Evolutionary conservation across 2,113 vertebrate genomes (phyloP), one percentile per base, ranked within the genome.

Genomic region (Isichthys henryi): DNA sequence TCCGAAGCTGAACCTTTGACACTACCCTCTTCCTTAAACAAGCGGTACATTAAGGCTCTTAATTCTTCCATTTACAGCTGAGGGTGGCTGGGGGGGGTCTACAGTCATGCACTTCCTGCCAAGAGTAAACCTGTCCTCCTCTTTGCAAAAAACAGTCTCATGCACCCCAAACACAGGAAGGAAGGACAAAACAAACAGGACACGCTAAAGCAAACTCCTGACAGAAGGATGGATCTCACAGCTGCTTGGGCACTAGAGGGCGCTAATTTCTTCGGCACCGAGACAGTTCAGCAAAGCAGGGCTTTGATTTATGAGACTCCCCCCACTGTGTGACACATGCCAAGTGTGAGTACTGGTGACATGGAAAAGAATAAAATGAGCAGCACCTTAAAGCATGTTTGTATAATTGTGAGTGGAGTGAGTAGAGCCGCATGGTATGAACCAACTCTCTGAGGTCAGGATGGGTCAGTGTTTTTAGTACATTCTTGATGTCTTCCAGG

Each of bases 51-150:
- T 87, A 53, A 53, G 50, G 13, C 50, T 53, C 31, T 53, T 31
- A 53, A 27, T 7, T 35, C 48, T 87, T 56, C 50, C 85, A 87
- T 87, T 87, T 87, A 35, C 85, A 56, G 27, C 31, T 0, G n/a
- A 3, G 19, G 46, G 6, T 52, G 46, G 46, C 27, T 31, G n/a
- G 46, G 19, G 27, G 6, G 85, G 50, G 19, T 3, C 45, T 84
- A 84, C 8, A 48, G 45, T 46, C 9, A 6, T 48, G 9, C 3
- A 87, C 85, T 87, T 87, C 85, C 85, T 87, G 49, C 49, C n/a
- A 53, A 53, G 50, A 87, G 85, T 87, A 87, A 87, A 87, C 85
- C 85, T 87, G 50, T 43, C 85, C 85, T 19, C 85, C 31, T 48
- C 43, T 48, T 46, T 23, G 50, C 50, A 53, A 87, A 35, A 23